Evolutionary conservation across 2,888 invertebrate species (phyloP), one percentile per base, ranked within the genome.

Genomic region (Mythimna lalbum): DNA sequence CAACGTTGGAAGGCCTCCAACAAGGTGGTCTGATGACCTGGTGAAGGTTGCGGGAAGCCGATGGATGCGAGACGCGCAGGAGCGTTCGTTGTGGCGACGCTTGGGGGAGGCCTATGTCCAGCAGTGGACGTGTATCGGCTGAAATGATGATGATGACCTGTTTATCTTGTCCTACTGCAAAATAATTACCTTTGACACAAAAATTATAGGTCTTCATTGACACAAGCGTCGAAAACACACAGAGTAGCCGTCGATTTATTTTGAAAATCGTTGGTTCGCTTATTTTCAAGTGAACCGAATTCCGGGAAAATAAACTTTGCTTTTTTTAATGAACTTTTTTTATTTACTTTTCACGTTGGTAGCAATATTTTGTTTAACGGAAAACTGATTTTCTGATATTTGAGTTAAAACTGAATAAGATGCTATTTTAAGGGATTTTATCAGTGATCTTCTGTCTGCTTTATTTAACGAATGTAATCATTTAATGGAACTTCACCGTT

Each of bases 321-420:
- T 64, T 65, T 64, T 65, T 71, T 64, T 53, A 64, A 69, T 69
- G 63, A 23, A 19, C 4, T 50, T 77, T 78, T 64, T 62, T 17
- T 74, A 55, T 68, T 65, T 60, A 43, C 36, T 60, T 72, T 62
- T 50, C 57, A 31, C 43, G 2, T 23, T 75, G 23, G 9, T 36
- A 4, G 27, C 33, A 55, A 55, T 55, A 14, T 56, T 71, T 61
- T 1, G 1, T 12, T 27, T 71, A 12, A 56, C 4, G 4, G 19
- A 17, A 27, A 33, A 17, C 2, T 55, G 50, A 33, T 57, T 59
- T 50, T 12, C 19, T 19, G 27, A 0, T 17, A 62, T 43, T 36
- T 33, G 6, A 27, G 23, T 50, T 27, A 17, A 33, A 47, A 27
- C 21, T 27, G 19, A 61, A 6, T 61, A n/a, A 31, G 10, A 12